Evolutionary conservation across 2,797 vertebrate species (phyloP).

Genomic region (Botia almorhae): DNA sequence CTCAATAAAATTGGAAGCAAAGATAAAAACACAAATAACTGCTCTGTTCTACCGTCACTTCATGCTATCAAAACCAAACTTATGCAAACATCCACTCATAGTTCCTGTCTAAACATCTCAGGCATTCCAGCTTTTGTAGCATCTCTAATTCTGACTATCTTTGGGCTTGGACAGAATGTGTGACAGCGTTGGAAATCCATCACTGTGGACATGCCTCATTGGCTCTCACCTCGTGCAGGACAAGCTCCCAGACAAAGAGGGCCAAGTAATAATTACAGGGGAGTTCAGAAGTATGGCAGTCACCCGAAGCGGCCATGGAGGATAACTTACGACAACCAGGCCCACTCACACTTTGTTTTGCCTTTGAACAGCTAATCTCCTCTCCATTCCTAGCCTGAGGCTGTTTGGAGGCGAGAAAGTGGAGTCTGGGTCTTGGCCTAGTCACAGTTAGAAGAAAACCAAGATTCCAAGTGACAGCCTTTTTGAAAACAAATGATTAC

Average conservation of each 20-base stretch:
- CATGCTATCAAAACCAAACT: background rate
- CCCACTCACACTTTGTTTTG: constrained; percentile 68
- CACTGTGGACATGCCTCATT: constrained; percentile 72
- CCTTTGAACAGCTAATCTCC: constrained; percentile 49
- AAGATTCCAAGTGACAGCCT: constrained; percentile 28
- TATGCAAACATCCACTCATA: background rate
- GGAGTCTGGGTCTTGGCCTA: constrained; percentile 28
- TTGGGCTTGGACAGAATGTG: constrained; percentile 7
- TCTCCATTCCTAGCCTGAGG: constrained; percentile 24
- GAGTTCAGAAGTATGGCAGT: constrained; percentile 65
- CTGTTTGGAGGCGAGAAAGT: constrained; percentile 6
- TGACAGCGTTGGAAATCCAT: constrained; percentile 70
- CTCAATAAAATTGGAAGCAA: too few species aligned
- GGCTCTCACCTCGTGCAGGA: constrained; percentile 65
- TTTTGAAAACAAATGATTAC: constrained; percentile 18
- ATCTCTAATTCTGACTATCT: background rate
- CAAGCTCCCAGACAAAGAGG: constrained; percentile 64
- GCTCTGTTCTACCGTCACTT: background rate
- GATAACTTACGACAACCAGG: constrained; percentile 67
- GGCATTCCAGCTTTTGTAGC: background rate
- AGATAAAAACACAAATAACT: background rate
- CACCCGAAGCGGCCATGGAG: constrained; percentile 64
- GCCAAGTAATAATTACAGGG: constrained; percentile 73
- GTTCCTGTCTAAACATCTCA: background rate
- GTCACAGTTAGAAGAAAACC: constrained; percentile 15